Conservation (phyloP, 2,888 invertebrate genomes). For the Sinhomidia bicolor region DNA sequence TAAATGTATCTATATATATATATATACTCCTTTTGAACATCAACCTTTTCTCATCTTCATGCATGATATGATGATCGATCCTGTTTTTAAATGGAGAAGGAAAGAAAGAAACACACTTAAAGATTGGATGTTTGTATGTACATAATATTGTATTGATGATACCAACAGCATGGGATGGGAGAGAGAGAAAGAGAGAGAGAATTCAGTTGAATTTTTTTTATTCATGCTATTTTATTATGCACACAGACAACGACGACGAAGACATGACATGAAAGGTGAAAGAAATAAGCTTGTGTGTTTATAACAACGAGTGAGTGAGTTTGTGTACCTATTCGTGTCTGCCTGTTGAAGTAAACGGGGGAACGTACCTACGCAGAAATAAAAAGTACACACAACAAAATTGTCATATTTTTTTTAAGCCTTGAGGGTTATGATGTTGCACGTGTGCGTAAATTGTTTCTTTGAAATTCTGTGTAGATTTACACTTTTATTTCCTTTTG, state of each 20-base stretch:
- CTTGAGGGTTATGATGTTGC: conserved; percentile 5
- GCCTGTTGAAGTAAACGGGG: neutral
- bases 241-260: neutral
- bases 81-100: too few species aligned
- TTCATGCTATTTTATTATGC: too few species aligned
- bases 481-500: neutral
- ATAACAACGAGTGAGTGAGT: neutral
- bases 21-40: too few species aligned
- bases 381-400: neutral
- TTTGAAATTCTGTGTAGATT: conserved; percentile 17
- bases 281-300: neutral
- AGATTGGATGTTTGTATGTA: too few species aligned
- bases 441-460: conserved; percentile 36
- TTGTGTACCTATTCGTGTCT: neutral
- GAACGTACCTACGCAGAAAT: neutral
- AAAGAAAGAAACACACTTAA: too few species aligned
- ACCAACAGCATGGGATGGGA: too few species aligned
- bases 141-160: too few species aligned
- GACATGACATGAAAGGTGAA: neutral
- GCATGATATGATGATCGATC: too few species aligned
- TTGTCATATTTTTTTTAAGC: conserved; percentile 17
- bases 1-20: too few species aligned
- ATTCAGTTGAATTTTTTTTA: too few species aligned
- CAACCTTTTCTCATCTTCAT: too few species aligned
- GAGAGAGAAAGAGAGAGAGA: too few species aligned